Base-by-base conservation (phyloP, 1,140 invertebrate species). In the Cephus cinctus region DNA sequence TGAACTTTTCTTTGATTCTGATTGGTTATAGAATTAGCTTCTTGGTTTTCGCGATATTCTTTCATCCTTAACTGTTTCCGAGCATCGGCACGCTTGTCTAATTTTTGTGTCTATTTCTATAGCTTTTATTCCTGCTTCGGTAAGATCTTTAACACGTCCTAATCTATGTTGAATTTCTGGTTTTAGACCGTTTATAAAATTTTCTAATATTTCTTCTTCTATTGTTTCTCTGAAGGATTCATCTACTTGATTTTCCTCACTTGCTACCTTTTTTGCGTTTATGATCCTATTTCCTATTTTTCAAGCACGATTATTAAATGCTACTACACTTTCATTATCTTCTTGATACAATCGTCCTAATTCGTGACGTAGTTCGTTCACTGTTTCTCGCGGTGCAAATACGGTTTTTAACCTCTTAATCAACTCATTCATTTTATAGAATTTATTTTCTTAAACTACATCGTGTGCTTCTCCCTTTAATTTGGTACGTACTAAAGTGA, bases 361-460 rank as follows among this genome's bases (percentile, higher is more conserved):
- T 41, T 53, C 51, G 2, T 46, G 31, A 5, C 39, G 51, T 2
- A 43, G 14, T 32, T 47, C 40, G 27, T 47, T 39, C 1, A 45
- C 34, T 5, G 34, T 32, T 50, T 34, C 49, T 0, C 18, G 14
- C 1, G 46, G 39, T 4, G 14, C 21, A 40, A 22, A 48, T 20
- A 50, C 12, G 4, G 14, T 23, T 12, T 47, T 50, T 21, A 54
- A 18, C 11, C 12, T 31, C 9, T 32, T 35, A 6, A 20, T 46
- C 11, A 54, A 39, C 5, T 32, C 20, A 12, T 42, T 19, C 25
- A 47, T 30, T 2, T 21, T 50, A 0, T 21, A 19, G 20, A 47
- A 50, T 22, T 20, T 35, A 1, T 15, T 8, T n/a, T 30, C 34
- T 2, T 45, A 12, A 18, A 54, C 47, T 30, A 22, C 38, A 5